A percentile compares a stretch with the other conserved stretches of the same genome.
These are phyloP conservation scores for Tamias sibiricus DNA, from an alignment of 2,113 vertebrate species.

Conservation along the genomic window DNA sequence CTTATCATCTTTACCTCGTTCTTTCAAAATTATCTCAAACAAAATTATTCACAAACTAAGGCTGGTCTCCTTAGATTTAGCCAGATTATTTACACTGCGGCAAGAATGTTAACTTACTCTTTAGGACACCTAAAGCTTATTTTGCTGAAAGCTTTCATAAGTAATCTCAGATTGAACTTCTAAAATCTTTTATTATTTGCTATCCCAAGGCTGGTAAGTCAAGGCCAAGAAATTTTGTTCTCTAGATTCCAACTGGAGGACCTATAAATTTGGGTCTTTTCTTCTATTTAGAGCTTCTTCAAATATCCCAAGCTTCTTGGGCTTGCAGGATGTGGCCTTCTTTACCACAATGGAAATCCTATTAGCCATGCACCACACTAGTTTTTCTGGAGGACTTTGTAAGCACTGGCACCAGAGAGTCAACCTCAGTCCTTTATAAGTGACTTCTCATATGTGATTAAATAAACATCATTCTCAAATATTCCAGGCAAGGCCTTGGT, in stretches of 20 bases:
- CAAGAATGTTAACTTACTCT: background rate
- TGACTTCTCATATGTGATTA: background rate
- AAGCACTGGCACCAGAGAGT: background rate
- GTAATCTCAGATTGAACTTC: background rate
- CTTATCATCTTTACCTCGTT: background rate
- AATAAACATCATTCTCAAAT: conserved; percentile 31
- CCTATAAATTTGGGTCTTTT: background rate
- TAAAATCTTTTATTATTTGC: background rate
- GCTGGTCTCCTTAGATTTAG: background rate
- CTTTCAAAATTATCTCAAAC: background rate
- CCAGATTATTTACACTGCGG: background rate
- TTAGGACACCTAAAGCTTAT: background rate
- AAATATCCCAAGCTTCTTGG: background rate
- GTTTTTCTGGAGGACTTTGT: background rate
- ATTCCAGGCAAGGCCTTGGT: background rate
- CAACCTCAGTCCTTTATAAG: background rate
- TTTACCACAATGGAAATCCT: background rate
- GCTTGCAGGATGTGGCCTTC: background rate
- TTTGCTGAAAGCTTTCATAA: background rate
- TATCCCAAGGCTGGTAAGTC: conserved; percentile 1
- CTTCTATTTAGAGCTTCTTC: background rate
- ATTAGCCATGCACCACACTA: background rate
- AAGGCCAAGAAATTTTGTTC: conserved; percentile 4
- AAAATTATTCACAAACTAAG: background rate
- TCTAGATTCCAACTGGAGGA: background rate